phyloP scores from a whole-genome alignment of 1,140 invertebrate species.

The Sycobia sp. region DNA sequence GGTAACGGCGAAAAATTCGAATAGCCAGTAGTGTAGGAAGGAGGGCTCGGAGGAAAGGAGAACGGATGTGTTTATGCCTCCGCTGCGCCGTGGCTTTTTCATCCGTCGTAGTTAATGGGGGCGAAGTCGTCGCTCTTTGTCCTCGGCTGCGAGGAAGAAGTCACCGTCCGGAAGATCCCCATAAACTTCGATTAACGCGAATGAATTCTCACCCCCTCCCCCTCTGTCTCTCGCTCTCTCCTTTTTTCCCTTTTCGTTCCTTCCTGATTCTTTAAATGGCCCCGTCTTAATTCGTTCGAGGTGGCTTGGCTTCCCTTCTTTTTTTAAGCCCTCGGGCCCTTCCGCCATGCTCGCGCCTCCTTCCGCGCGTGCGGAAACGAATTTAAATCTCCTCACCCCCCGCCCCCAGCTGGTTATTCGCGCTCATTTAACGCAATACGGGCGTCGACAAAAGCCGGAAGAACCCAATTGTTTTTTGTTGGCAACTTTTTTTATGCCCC shows the following conservation, averaged over 20 bases:
- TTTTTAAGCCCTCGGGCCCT: no score
- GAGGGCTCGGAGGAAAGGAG: not conserved
- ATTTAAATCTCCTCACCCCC: slow-evolving; percentile 34
- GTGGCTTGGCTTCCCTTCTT: no score
- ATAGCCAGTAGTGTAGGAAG: not conserved
- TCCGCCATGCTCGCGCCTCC: not conserved
- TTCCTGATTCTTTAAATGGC: not conserved
- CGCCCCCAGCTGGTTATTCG: slow-evolving; percentile 17
- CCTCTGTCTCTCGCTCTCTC: slow-evolving; percentile 1
- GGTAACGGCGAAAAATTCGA: not conserved
- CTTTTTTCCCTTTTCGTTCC: no score
- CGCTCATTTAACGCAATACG: slow-evolving; percentile 19
- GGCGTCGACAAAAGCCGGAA: not conserved
- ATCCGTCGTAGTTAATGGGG: slow-evolving; percentile 38
- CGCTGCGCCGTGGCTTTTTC: slow-evolving; percentile 39
- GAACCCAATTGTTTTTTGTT: no score
- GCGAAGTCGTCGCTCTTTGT: slow-evolving; percentile 40
- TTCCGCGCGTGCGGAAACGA: not conserved
- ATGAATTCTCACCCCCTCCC: slow-evolving; percentile 34
- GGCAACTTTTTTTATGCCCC: no score
- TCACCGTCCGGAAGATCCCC: slow-evolving; percentile 38
- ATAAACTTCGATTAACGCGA: slow-evolving; percentile 48
- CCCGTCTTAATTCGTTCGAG: no score
- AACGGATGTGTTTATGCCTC: slow-evolving; percentile 15
- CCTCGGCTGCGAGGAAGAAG: slow-evolving; percentile 39